A percentile compares a stretch with the other conserved stretches of the same genome.
These are phyloP conservation scores for Hesperia comma DNA, from an alignment of 2,888 invertebrate genomes.

Conservation along the genomic window DNA sequence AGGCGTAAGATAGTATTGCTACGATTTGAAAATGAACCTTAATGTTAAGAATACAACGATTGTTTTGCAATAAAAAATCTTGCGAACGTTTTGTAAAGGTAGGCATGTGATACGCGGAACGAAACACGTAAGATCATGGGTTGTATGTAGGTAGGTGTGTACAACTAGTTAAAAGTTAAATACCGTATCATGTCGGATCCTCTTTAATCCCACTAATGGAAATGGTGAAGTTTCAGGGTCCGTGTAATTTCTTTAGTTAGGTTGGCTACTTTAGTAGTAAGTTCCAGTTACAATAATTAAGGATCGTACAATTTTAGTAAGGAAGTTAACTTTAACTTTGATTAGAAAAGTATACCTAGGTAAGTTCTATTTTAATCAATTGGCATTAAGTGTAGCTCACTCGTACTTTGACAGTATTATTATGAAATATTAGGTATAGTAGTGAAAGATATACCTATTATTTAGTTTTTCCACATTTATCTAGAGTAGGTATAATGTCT, in stretches of 20 bases:
- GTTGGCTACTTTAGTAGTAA: conserved; percentile 35
- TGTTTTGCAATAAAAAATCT: conserved; percentile 2
- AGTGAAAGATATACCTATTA: too few relatives aligned
- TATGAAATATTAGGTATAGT: too few relatives aligned
- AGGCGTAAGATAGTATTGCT: conserved; percentile 49
- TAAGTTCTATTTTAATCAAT: background rate
- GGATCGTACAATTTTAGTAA: conserved; percentile 23
- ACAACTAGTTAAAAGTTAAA: conserved; percentile 78
- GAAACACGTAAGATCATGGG: conserved; percentile 50
- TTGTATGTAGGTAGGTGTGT: conserved; percentile 54
- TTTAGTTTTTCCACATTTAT: too few relatives aligned
- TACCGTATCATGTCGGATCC: conserved; percentile 69
- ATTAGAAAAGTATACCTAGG: background rate
- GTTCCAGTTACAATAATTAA: conserved; percentile 9
- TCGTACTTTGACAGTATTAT: too few relatives aligned
- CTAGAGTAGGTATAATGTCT: too few relatives aligned
- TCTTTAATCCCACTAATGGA: conserved; percentile 78
- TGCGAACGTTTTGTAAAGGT: conserved; percentile 54
- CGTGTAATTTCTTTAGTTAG: conserved; percentile 55
- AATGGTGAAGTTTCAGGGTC: conserved; percentile 60
- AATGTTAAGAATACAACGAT: rapidly evolving
- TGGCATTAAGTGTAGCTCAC: background rate
- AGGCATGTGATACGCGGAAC: conserved; percentile 54
- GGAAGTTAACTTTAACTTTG: background rate
- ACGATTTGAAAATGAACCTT: conserved; percentile 50